These are phyloP conservation scores for Drosophila meridionalis DNA, from an alignment of 2,888 invertebrate species.

Conservation along the genomic window DNA sequence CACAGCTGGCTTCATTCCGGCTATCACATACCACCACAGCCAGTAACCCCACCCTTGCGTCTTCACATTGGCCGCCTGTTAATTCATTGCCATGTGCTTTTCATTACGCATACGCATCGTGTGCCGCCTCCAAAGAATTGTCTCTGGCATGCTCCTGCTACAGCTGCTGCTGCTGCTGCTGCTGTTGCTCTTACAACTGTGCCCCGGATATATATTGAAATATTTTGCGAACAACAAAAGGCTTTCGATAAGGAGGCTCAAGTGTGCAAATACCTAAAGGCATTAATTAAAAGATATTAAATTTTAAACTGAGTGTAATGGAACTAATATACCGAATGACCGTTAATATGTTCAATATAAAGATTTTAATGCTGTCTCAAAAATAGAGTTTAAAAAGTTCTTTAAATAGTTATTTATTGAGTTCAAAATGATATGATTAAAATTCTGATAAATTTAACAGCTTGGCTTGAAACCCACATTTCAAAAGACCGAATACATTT, in stretches of 20 bases:
- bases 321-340: neutral
- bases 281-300: neutral
- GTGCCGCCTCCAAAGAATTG: neutral
- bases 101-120: conserved; percentile 65
- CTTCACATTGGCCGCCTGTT: conserved; percentile 48
- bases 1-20: conserved; percentile 49
- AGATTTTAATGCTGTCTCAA: neutral
- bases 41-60: neutral
- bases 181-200: neutral
- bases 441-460: too few species aligned
- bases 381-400: neutral
- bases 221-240: conserved; percentile 24
- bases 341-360: neutral
- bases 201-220: conserved; percentile 17
- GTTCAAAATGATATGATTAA: too few species aligned
- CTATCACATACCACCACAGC: conserved; percentile 31
- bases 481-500: neutral
- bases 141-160: neutral
- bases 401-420: neutral
- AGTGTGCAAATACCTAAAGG: neutral
- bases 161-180: neutral
- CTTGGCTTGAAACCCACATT: neutral
- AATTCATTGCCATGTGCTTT: conserved; percentile 65
- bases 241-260: neutral
- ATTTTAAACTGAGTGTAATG: neutral